Base-by-base conservation (phyloP, 2,888 invertebrate species). In the Aradus depressus region DNA sequence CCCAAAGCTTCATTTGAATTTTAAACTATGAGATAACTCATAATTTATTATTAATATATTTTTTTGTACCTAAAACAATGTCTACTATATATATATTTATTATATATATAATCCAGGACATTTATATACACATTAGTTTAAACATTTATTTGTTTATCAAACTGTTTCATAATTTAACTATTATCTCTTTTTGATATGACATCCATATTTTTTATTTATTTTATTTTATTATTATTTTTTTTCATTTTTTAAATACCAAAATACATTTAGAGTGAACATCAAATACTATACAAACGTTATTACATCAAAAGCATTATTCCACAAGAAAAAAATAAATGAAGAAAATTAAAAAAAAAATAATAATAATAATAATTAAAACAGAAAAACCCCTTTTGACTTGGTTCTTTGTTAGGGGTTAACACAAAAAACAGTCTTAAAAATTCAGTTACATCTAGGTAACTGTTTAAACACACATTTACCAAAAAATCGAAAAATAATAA, bases 361-460 rank as follows among this genome's bases (percentile, higher is more conserved):
- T n/a, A n/a, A n/a, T n/a, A n/a, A n/a, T n/a, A n/a, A n/a, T n/a
- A n/a, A n/a, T 32, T 45, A 41, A 16, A 18, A 14, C 25, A 22
- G 23, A 5, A 28, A 3, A 5, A 4, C 50, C 44, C 43, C 51
- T 32, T 34, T 37, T 38, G 51, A 45, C 49, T 53, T 53, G 53
- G 51, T 54, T 42, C 41, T 54, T 35, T 16, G 25, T 39, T 14
- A 37, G 51, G 48, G 44, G 39, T 19, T 31, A 51, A 48, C 34
- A 41, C 14, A 51, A 45, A 41, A 54, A 54, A 54, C 54, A 54
- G 54, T 54, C 54, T 54, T 54, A 54, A 51, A 48, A 54, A 48
- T 54, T 51, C 35, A 51, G 54, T 54, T 54, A 54, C 51, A 26
- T 51, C 44, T 38, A 51, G 54, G 54, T 54, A 54, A 54, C 54